phyloP scores from a whole-genome alignment of 2,797 vertebrate species.

The Rhinichthys osculus region DNA sequence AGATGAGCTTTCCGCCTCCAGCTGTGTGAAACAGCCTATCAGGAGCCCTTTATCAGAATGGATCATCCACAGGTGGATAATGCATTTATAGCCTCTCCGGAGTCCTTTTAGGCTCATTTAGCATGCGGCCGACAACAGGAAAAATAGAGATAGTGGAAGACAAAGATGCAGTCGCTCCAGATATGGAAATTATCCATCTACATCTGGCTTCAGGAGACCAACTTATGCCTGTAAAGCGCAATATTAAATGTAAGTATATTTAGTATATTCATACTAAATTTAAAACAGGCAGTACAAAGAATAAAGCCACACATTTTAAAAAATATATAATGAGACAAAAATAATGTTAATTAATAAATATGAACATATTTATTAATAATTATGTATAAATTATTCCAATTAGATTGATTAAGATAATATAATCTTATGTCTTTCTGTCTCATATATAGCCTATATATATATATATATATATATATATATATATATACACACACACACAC shows the following conservation, averaged over 20 bases:
- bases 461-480: background rate
- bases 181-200: background rate
- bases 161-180: background rate
- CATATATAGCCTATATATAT: background rate
- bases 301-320: background rate
- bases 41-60: conserved; percentile 7
- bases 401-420: background rate
- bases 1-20: background rate
- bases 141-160: background rate
- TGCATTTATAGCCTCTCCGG: conserved; percentile 2
- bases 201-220: conserved; percentile 16
- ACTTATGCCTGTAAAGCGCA: conserved; percentile 20
- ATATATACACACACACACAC: too few species aligned
- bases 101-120: conserved; percentile 22
- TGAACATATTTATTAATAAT: background rate
- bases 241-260: background rate
- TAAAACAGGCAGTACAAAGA: background rate
- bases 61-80: conserved; percentile 5
- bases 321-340: background rate
- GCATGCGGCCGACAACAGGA: background rate
- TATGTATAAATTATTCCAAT: background rate
- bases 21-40: conserved; percentile 14
- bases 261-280: background rate
- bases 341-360: background rate
- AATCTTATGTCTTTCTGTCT: background rate